phyloP scores from a whole-genome alignment of 2,888 invertebrate genomes.

The Trachelus tabidus region DNA sequence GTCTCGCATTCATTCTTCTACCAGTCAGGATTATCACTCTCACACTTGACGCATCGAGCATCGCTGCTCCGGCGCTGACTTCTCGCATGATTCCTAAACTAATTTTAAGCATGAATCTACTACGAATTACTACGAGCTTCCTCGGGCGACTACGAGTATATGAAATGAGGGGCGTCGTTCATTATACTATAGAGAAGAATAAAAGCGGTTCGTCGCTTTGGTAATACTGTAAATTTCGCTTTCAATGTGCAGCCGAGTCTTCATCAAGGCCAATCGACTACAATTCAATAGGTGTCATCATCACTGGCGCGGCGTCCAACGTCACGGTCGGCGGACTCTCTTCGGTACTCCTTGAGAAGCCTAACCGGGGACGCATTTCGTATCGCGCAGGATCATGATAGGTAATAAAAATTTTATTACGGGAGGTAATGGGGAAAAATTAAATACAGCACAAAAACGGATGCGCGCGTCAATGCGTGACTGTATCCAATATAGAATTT shows the following conservation, averaged over 20 bases:
- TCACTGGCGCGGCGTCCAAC: not conserved
- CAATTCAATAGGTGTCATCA: constrained; percentile 40
- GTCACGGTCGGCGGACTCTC: not conserved
- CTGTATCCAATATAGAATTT: not conserved
- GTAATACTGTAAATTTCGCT: constrained; percentile 51
- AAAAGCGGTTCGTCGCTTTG: constrained; percentile 28
- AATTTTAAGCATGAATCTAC: not conserved
- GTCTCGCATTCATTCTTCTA: not conserved
- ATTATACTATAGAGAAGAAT: not conserved
- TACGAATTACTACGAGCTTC: not conserved
- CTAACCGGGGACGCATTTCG: not conserved
- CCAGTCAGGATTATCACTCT: not conserved
- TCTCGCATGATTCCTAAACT: not conserved
- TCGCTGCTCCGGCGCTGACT: not conserved
- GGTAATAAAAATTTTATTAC: not conserved
- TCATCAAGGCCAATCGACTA: constrained; percentile 53
- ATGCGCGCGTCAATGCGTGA: not conserved
- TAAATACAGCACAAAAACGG: not conserved
- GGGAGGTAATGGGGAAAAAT: not conserved
- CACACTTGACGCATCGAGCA: not conserved
- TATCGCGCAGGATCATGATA: not conserved
- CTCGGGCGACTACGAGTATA: not conserved
- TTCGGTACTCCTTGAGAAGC: not conserved
- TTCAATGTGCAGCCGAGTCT: constrained; percentile 46
- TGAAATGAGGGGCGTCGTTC: not conserved